Evolutionary conservation across 2,888 invertebrate genomes (phyloP), one percentile per base, ranked within the genome.

Genomic region (Hecatera dysodea): DNA sequence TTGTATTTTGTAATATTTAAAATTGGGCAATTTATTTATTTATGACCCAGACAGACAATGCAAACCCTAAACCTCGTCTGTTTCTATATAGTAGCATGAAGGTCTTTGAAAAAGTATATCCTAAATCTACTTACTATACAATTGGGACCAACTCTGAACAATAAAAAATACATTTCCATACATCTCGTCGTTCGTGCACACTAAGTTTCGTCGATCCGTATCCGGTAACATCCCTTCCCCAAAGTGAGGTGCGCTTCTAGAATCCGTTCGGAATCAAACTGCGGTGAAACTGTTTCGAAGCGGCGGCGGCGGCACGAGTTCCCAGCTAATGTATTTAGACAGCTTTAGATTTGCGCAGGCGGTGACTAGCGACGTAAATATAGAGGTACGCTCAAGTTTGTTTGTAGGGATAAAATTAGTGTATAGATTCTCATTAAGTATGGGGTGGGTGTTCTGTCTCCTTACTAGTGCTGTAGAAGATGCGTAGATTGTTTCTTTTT

Each of bases 191-290:
- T 12, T 27, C 27, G 82, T 67, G 81, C 79, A 75, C 77, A 80
- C 68, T 78, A 29, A 29, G 48, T 57, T 88, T 88, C 83, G 39
- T 64, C 80, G 81, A 84, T 87, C 85, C 63, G 48, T 33, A 70
- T 65, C 50, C 63, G 67, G 75, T 76, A 86, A 85, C 87, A 88
- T 84, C 85, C 84, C 81, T 84, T 80, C 66, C 79, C 78, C 61
- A 82, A 86, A 88, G 87, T 84, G 86, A 90, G 89, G 86, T 90
- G 86, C 86, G 79, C 85, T 81, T 39, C 72, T 60, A 69, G 85
- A 87, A 89, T 89, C 90, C 86, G 87, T 86, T 89, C 78, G 85
- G 80, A 92, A 92, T 92, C 91, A 92, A 90, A 90, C 88, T 90
- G 90, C 85, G 88, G 88, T 86, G 83, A 85, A 90, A 90, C 90